These are phyloP conservation scores for Eleginops maclovinus DNA, from an alignment of 2,113 vertebrate species.

Conservation along the genomic window DNA sequence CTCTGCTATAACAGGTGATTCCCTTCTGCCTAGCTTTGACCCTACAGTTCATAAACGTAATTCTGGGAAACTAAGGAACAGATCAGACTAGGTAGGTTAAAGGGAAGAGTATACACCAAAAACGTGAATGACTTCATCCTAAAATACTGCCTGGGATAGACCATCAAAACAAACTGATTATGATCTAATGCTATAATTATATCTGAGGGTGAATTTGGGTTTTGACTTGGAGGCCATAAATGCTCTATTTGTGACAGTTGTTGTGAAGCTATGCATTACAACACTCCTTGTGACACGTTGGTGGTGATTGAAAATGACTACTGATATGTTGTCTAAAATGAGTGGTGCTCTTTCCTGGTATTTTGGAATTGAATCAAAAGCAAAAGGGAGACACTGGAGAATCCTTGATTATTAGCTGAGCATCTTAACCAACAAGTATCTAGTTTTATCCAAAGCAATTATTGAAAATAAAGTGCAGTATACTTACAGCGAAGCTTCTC, in stretches of 20 bases:
- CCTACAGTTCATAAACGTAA: neutral
- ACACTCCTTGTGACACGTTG: neutral
- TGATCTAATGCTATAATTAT: neutral
- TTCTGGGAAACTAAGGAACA: neutral
- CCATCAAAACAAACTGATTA: neutral
- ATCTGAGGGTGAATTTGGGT: neutral
- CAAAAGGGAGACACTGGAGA: neutral
- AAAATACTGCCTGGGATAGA: neutral
- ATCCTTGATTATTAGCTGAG: neutral
- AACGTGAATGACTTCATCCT: neutral
- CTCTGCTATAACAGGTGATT: neutral
- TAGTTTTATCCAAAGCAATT: too few relatives aligned
- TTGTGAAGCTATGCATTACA: neutral
- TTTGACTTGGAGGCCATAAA: neutral
- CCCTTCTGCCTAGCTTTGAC: neutral
- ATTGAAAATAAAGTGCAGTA: neutral
- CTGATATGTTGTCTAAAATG: neutral
- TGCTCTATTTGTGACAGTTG: neutral
- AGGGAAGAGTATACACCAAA: neutral
- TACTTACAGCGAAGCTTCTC: constrained; percentile 93
- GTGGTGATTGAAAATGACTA: neutral
- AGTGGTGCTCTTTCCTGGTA: neutral
- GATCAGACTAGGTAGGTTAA: neutral
- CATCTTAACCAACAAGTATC: neutral
- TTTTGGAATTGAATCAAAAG: neutral